phyloP scores from a whole-genome alignment of 35 echinoderm and acorn worm genomes.

The Heliocidaris erythrogramma region DNA sequence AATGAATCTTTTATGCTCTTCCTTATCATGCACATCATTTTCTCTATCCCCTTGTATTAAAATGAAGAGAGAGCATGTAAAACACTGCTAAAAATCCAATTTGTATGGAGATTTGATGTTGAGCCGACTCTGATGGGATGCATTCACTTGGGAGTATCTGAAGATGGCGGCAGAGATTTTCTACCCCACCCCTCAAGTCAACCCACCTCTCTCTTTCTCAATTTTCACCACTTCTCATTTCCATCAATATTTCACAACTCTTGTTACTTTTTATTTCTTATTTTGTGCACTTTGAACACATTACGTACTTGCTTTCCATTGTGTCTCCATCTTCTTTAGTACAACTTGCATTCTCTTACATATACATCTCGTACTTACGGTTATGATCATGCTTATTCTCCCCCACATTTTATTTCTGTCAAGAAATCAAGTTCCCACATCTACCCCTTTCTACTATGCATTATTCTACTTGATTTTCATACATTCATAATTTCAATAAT shows the following conservation, averaged over 20 bases:
- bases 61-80: not conserved
- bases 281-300: not conserved
- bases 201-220: not conserved
- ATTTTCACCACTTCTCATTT: not conserved
- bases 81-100: slow-evolving; percentile 32
- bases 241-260: not conserved
- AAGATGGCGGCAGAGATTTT: not conserved
- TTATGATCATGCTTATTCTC: not conserved
- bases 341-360: not conserved
- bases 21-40: not conserved
- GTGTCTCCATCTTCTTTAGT: not conserved
- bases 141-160: not conserved
- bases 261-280: not conserved
- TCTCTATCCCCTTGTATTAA: slow-evolving; percentile 2
- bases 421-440: not conserved
- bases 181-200: not conserved
- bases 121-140: slow-evolving; percentile 26
- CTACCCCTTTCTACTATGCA: not conserved
- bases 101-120: slow-evolving; percentile 28
- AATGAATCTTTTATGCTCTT: not conserved
- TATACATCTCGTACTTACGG: not conserved
- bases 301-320: not conserved
- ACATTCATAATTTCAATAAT: too few species aligned
- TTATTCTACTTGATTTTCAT: not conserved
- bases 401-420: not conserved